phyloP scores from a whole-genome alignment of 37 sponge, comb jelly and placozoan species.

The Theonella swinhoei region DNA sequence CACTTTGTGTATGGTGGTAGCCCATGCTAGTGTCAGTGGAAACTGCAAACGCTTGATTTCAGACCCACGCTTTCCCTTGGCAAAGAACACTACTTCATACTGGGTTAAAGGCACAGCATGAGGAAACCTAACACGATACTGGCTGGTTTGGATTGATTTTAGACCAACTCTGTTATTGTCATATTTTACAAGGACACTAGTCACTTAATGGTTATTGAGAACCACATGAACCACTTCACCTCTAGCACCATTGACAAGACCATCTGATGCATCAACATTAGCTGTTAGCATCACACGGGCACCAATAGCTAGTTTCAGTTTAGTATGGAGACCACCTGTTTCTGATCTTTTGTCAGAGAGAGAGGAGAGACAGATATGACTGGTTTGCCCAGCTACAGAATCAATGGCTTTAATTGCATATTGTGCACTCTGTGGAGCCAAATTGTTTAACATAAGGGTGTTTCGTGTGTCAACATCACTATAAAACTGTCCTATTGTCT shows the following conservation, averaged over 20 bases:
- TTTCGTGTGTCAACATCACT: conserved; percentile 34
- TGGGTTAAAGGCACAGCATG: conserved; percentile 37
- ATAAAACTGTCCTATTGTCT: too few relatives aligned
- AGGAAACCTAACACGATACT: conserved; percentile 1
- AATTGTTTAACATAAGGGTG: conserved; percentile 13
- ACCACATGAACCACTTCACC: conserved; percentile 9
- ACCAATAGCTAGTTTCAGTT: conserved; percentile 42
- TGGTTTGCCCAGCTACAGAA: conserved; percentile 35
- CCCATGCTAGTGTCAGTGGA: conserved; percentile 37
- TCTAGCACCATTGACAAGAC: background rate
- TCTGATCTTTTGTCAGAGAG: conserved; percentile 32
- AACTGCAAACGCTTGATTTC: conserved; percentile 45
- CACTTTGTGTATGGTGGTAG: conserved; percentile 6
- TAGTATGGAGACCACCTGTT: conserved; percentile 33
- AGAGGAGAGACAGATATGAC: background rate
- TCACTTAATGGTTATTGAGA: conserved; percentile 16
- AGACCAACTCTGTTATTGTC: conserved; percentile 35
- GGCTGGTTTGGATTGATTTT: conserved; percentile 26
- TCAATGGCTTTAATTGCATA: conserved; percentile 25
- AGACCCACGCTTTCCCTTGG: conserved; percentile 25
- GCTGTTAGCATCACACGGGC: conserved; percentile 44
- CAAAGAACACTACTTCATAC: conserved; percentile 29
- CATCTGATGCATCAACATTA: conserved; percentile 53
- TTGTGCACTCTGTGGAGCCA: conserved; percentile 15
- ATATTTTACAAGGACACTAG: conserved; percentile 45